Evolutionary conservation across 2,113 vertebrate genomes (phyloP), one percentile per base, ranked within the genome.

Genomic region (Pipra filicauda): DNA sequence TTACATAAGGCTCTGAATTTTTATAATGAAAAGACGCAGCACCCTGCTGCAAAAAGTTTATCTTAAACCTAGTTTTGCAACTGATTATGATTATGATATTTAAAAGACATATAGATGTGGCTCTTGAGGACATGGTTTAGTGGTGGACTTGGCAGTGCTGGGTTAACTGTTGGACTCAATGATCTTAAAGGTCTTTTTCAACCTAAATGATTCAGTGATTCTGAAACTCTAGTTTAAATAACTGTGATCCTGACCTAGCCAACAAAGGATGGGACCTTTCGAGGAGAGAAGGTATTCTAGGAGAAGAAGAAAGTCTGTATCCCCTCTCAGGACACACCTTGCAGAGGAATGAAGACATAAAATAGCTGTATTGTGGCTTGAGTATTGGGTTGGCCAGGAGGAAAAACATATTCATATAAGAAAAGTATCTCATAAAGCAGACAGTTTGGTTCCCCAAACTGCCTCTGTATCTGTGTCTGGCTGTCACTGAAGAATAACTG

Each of bases 81-180:
- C 35, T 51, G 48, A 22, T 23, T 39, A 14, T 70, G 28, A 51
- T 51, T 51, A 15, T 41, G 39, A 41, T 41, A 41, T 73, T 73
- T 54, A 23, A 41, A 71, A 67, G 39, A 18, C 8, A 5, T 19
- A 9, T 85, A 61, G 44, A 11, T 15, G 39, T 79, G 59, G 59
- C 44, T 35, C 33, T 3, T 52, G 33, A 43, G 66, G 27, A 65
- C 16, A 2, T 8, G 65, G 37, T 37, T 58, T 44, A 78, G 57
- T 51, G 44, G 16, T 18, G 35, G 33, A 30, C 23, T 65, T 65
- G 66, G 51, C 51, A 39, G 7, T 39, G 37, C 43, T 72, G 49
- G 23, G 11, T 20, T 21, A 27, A 11, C 6, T 10, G 15, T 8
- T 52, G 20, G 33, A 24, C 28, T 30, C 1, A 0, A 30, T 20